phyloP scores from a whole-genome alignment of 2,113 vertebrate genomes.

The Octodon degus region DNA sequence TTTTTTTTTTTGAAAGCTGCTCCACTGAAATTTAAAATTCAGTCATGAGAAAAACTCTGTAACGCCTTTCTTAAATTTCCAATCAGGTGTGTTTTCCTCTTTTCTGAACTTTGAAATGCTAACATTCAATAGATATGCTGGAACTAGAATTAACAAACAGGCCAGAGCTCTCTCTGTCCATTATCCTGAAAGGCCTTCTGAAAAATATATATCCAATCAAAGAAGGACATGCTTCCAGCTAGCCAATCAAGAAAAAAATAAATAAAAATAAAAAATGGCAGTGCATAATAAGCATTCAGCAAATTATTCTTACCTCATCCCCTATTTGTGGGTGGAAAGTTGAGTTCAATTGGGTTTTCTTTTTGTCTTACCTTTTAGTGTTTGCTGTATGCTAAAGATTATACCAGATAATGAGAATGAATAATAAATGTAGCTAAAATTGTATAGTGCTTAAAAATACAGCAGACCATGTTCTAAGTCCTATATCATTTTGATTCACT shows the following conservation, averaged over 20 bases:
- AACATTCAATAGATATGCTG: not conserved
- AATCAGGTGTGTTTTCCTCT: not conserved
- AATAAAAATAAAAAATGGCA: too few species aligned
- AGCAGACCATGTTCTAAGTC: not conserved
- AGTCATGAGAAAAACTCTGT: not conserved
- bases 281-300: not conserved
- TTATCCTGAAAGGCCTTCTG: not conserved
- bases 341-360: not conserved
- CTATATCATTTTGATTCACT: not conserved
- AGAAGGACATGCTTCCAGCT: not conserved
- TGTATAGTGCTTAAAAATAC: not conserved
- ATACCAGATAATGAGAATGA: not conserved
- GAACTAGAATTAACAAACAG: not conserved
- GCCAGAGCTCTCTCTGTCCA: not conserved
- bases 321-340: not conserved
- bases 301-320: not conserved
- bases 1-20: not conserved
- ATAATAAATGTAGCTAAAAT: constrained; percentile 28
- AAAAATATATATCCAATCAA: not conserved
- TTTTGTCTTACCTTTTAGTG: not conserved
- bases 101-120: not conserved
- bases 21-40: not conserved
- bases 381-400: not conserved
- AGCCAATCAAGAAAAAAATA: not conserved
- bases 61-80: not conserved